Evolutionary conservation across 2,888 invertebrate species (phyloP).

Genomic region (Cosmia pyralina): DNA sequence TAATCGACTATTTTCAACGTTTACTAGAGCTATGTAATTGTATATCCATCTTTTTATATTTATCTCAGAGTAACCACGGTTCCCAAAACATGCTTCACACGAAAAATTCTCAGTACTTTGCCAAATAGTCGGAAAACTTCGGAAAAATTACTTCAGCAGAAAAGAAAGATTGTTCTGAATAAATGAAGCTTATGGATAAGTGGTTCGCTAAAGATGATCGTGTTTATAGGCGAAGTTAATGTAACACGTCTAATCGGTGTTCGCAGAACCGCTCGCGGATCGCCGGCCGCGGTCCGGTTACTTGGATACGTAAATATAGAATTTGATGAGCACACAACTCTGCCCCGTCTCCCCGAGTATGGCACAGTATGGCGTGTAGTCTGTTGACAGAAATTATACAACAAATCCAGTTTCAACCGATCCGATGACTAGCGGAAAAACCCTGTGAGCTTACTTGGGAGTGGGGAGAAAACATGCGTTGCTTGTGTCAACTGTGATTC

Average conservation of each 20-base stretch:
- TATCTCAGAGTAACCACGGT: constrained; percentile 20
- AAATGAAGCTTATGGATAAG: constrained; percentile 8
- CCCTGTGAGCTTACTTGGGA: constrained; percentile 24
- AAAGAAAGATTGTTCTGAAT: constrained; percentile 27
- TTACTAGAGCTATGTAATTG: constrained; percentile 23
- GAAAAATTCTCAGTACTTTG: constrained; percentile 16
- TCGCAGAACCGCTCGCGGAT: constrained; percentile 47
- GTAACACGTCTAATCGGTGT: constrained; percentile 33
- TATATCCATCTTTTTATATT: constrained; percentile 19
- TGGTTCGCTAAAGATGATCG: constrained; percentile 12
- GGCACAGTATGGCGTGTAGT: constrained; percentile 25
- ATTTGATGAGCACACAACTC: constrained; percentile 53
- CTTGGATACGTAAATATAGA: constrained; percentile 63
- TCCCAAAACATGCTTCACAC: constrained; percentile 10
- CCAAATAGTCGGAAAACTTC: constrained; percentile 20
- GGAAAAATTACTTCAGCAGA: constrained; percentile 7
- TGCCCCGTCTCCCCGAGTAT: constrained; percentile 33
- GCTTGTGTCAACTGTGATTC: constrained; percentile 39
- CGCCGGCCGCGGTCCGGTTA: constrained; percentile 43
- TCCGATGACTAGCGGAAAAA: constrained; percentile 47
- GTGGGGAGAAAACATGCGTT: constrained; percentile 30
- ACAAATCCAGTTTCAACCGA: constrained; percentile 51
- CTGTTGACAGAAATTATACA: constrained; percentile 55
- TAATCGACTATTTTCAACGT: constrained; percentile 24
- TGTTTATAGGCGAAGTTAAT: constrained; percentile 22